Base-by-base conservation (phyloP, 2,888 invertebrate species). In the Ischnura elegans region DNA sequence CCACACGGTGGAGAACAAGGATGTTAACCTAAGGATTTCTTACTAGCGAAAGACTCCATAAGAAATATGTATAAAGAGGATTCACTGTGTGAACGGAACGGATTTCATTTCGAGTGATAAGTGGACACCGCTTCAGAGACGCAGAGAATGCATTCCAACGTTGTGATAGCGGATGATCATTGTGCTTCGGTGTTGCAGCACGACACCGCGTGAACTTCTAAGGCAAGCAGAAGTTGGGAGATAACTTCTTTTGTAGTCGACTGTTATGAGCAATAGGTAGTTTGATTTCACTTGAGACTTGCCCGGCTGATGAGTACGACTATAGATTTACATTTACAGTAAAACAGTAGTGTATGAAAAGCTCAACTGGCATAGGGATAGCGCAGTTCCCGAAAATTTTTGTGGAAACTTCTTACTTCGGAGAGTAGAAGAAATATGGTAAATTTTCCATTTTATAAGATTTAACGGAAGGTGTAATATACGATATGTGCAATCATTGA, bases 381-480 rank as follows among this genome's bases (percentile, higher is more conserved):
- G 90, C 43, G 61, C 43, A 90, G 36, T 43, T 90, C 90, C 90
- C 61, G 36, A 43, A 61, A 90, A 61, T 90, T 90, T n/a, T 90
- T 61, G 61, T 61, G 90, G 61, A 43, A 43, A 90, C 8, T 45
- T 90, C 45, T 43, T 61, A 61, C 61, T 66, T 43, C 90, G 61
- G 43, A 90, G 43, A 61, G 61, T 90, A 90, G 90, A 90, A 42
- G 42, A 90, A 90, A 55, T 42, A 90, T 61, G 90, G 43, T 90
- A 61, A 90, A 43, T 90, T 90, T 43, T 90, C 90, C 43, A 90
- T 90, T 90, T 90, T 90, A 61, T 90, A 90, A 66, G 61, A 90
- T 90, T 66, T 90, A 45, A 90, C 45, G 42, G 61, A 90, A 66
- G 55, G 43, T 45, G 46, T 42, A 90, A 61, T 66, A 61, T 61